Conservation (phyloP, 2,888 invertebrate genomes). For the Listrodromus nycthemerus region DNA sequence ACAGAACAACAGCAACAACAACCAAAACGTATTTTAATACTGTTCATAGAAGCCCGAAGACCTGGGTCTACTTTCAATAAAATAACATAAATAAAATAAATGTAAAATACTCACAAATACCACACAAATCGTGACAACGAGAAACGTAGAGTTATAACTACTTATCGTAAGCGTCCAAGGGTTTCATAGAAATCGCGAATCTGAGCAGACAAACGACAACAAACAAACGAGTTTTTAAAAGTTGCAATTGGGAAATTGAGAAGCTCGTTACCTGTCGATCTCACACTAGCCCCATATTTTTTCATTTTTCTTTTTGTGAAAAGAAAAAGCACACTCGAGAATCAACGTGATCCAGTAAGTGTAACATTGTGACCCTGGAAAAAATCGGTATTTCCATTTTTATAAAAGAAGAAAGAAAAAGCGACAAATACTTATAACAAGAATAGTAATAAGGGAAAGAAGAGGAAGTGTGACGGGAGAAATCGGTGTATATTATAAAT, state of each 20-base stretch:
- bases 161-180: slow-evolving; percentile 45
- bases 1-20: slow-evolving; percentile 23
- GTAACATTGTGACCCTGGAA: slow-evolving; percentile 41
- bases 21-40: slow-evolving; percentile 70
- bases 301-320: background rate
- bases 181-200: slow-evolving; percentile 56
- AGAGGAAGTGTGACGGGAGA: background rate
- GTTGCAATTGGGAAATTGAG: slow-evolving; percentile 19
- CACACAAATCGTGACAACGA: slow-evolving; percentile 68
- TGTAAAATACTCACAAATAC: slow-evolving; percentile 54
- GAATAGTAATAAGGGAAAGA: slow-evolving; percentile 1
- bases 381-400: slow-evolving; percentile 69
- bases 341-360: slow-evolving; percentile 50
- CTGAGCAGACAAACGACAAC: slow-evolving; percentile 53
- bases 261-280: slow-evolving; percentile 38
- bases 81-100: slow-evolving; percentile 8
- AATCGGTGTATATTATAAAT: slow-evolving; percentile 11
- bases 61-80: slow-evolving; percentile 22
- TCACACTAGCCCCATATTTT: background rate
- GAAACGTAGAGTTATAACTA: slow-evolving; percentile 52
- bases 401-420: slow-evolving; percentile 48
- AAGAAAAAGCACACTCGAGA: background rate
- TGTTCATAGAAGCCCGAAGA: slow-evolving; percentile 35
- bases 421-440: background rate
- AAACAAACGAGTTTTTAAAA: slow-evolving; percentile 57